Evolutionary conservation across 2,113 vertebrate species (phyloP).

Genomic region (Solenodon paradoxus): DNA sequence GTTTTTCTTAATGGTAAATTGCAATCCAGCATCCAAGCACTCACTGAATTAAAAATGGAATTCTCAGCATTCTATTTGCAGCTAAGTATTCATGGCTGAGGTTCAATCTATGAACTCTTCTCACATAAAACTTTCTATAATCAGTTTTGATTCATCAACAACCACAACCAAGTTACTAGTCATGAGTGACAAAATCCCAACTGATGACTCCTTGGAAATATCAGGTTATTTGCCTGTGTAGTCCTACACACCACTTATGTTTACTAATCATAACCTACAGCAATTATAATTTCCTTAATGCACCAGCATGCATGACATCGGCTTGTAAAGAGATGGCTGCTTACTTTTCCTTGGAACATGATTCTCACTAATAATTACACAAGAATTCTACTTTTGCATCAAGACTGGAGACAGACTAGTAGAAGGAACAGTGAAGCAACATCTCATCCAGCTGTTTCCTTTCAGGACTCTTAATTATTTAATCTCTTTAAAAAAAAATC

Average conservation of each 20-base stretch:
- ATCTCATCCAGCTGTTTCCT: conserved; percentile 51
- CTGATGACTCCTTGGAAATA: background rate
- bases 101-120: background rate
- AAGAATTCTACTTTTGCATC: background rate
- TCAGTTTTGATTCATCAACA: background rate
- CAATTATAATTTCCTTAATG: background rate
- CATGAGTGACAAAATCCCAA: background rate
- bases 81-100: background rate
- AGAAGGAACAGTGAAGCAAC: background rate
- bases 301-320: background rate
- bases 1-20: background rate
- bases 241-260: background rate
- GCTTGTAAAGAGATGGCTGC: background rate
- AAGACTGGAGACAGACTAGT: background rate
- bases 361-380: background rate
- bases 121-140: background rate
- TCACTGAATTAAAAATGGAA: conserved; percentile 13
- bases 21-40: background rate
- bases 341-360: background rate
- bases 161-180: background rate
- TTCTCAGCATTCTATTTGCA: background rate
- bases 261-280: background rate
- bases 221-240: background rate
- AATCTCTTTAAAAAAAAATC: conserved; percentile 26
- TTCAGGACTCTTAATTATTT: conserved; percentile 47